These are phyloP conservation scores for Centropyge bicolor DNA, from an alignment of 2,797 vertebrate species.

Conservation along the genomic window DNA sequence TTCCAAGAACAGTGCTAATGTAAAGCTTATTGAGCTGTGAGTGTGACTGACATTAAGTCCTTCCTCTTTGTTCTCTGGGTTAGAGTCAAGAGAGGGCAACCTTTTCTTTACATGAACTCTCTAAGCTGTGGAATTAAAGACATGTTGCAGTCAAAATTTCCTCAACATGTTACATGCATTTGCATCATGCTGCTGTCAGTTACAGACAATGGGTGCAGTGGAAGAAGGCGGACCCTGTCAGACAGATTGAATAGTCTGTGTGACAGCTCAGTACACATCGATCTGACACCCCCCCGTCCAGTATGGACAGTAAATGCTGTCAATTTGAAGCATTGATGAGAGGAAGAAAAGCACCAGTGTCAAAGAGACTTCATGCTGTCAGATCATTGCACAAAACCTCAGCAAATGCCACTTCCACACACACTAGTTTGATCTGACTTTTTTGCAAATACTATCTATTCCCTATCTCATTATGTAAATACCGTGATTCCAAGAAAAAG, in stretches of 20 bases:
- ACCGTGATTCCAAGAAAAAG: background rate
- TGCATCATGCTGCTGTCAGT: slow-evolving; percentile 79
- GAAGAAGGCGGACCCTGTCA: slow-evolving; percentile 49
- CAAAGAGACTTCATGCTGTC: slow-evolving; percentile 37
- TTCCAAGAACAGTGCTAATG: slow-evolving; percentile 52
- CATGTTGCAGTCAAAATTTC: slow-evolving; percentile 38
- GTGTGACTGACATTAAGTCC: slow-evolving; percentile 42
- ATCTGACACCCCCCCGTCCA: slow-evolving; percentile 65
- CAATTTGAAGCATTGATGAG: slow-evolving; percentile 47
- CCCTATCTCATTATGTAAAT: slow-evolving; percentile 4
- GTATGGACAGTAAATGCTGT: slow-evolving; percentile 57
- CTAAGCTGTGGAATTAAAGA: slow-evolving; percentile 33
- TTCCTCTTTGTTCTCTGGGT: slow-evolving; percentile 38
- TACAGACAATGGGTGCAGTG: slow-evolving; percentile 56
- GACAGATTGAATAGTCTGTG: slow-evolving; percentile 48
- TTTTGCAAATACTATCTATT: slow-evolving; percentile 29
- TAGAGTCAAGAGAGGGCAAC: slow-evolving; percentile 15
- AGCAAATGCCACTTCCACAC: slow-evolving; percentile 11
- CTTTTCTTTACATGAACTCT: slow-evolving; percentile 20
- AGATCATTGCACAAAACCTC: slow-evolving; percentile 30
- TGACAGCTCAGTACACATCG: slow-evolving; percentile 52
- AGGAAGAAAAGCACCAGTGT: slow-evolving; percentile 31
- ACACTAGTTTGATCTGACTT: background rate
- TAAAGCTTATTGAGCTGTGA: slow-evolving; percentile 43
- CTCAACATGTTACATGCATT: slow-evolving; percentile 71